Percentiles rank a stretch among this genome's conserved stretches.
Conservation (phyloP, 1,140 invertebrate genomes). For the Macrocentrus cingulum region DNA sequence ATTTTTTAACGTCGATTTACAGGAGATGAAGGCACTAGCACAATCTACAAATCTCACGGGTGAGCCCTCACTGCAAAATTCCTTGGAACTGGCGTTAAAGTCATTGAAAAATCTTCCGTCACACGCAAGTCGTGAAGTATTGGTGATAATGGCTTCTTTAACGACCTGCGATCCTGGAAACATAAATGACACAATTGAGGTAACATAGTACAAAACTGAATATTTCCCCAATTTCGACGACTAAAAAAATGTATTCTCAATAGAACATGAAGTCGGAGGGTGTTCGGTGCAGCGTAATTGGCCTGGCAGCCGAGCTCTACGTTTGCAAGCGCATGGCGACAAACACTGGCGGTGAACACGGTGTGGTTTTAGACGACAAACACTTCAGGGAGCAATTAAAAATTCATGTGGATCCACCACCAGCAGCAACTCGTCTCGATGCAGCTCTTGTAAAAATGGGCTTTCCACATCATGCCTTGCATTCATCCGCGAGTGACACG, state of each 20-base stretch:
- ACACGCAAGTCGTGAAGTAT: conserved; percentile 90
- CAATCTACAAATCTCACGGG: conserved; percentile 68
- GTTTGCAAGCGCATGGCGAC: conserved; percentile 83
- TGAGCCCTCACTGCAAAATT: conserved; percentile 94
- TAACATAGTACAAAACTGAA: conserved; percentile 38
- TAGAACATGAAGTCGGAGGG: conserved; percentile 71
- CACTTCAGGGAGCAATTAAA: conserved; percentile 83
- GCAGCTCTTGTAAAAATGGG: conserved; percentile 90
- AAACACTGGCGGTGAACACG: conserved; percentile 83
- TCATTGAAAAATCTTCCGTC: conserved; percentile 87
- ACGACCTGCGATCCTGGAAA: conserved; percentile 97
- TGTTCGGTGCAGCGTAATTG: conserved; percentile 91
- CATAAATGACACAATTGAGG: conserved; percentile 84
- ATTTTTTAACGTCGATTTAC: conserved; percentile 28
- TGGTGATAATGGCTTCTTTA: conserved; percentile 89
- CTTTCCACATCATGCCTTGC: conserved; percentile 75
- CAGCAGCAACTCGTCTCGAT: conserved; percentile 76
- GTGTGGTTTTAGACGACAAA: conserved; percentile 87
- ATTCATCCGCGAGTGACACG: conserved; percentile 60
- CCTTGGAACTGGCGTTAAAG: conserved; percentile 83
- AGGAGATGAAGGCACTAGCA: conserved; percentile 53
- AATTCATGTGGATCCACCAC: conserved; percentile 84
- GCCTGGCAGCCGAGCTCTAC: conserved; percentile 91
- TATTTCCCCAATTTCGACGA: not conserved
- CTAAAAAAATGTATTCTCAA: conserved; percentile 36